Conservation (phyloP, 2,113 vertebrate genomes). For the Maccullochella peelii region DNA sequence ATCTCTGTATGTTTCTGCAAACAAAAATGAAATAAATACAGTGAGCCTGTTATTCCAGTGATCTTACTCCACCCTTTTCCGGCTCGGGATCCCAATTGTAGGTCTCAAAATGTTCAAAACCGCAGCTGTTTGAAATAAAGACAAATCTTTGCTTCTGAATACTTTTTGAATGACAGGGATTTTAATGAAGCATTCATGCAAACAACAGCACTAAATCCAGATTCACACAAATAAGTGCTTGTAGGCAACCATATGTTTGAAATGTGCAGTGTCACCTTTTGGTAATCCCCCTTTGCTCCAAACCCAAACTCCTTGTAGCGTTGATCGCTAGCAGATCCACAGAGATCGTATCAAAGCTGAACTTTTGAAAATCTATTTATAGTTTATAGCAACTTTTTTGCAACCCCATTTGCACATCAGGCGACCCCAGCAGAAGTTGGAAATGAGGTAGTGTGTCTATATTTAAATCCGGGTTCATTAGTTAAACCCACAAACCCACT, state of each 20-base stretch:
- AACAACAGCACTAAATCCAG: not conserved
- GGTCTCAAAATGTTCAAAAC: not conserved
- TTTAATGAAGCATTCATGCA: not conserved
- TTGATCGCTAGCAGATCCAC: no score
- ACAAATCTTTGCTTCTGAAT: not conserved
- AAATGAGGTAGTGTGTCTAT: conserved; percentile 2
- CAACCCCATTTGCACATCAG: no score
- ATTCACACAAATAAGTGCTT: no score
- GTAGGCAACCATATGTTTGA: no score
- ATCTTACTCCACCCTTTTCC: not conserved
- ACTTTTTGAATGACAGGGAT: not conserved
- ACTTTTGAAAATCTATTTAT: no score
- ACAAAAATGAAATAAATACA: not conserved
- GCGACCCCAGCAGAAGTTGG: not conserved
- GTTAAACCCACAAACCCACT: conserved; percentile 19
- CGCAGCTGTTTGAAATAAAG: not conserved
- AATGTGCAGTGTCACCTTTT: no score
- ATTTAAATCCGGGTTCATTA: conserved; percentile 29
- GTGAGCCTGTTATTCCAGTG: not conserved
- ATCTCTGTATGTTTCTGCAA: not conserved
- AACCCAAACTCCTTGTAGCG: no score
- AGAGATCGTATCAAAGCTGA: no score
- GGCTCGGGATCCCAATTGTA: not conserved
- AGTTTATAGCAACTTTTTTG: no score
- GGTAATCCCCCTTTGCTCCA: no score